A percentile compares a stretch with the other conserved stretches of the same genome.
These are phyloP conservation scores for Caenorhabditis remanei DNA, from an alignment of 1,140 invertebrate genomes.

Conservation along the genomic window DNA sequence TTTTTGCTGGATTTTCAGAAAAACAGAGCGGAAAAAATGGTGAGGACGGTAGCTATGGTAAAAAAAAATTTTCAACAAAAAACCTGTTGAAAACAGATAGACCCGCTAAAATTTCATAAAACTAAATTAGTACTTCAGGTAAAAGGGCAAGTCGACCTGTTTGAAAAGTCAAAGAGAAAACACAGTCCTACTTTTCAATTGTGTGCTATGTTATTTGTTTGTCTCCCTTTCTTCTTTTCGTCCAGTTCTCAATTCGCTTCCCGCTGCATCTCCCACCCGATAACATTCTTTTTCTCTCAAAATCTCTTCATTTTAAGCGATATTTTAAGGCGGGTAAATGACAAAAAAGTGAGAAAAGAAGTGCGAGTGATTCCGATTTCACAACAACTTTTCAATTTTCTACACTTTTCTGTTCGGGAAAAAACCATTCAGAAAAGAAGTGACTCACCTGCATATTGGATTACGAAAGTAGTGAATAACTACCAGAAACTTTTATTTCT, in stretches of 20 bases:
- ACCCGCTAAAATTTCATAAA: not conserved
- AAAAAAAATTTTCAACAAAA: too few relatives aligned
- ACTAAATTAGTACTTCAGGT: not conserved
- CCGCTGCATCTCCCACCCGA: conserved; percentile 37
- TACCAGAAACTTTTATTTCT: not conserved
- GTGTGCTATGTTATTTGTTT: conserved; percentile 43
- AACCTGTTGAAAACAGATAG: not conserved
- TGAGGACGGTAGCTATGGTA: too few relatives aligned
- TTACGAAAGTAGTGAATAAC: not conserved
- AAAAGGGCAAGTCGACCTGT: not conserved
- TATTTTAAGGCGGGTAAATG: conserved; percentile 20
- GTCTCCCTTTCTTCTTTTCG: conserved; percentile 24
- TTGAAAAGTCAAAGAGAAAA: conserved; percentile 21
- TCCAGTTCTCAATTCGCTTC: conserved; percentile 21
- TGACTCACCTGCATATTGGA: conserved; percentile 22
- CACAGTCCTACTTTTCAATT: conserved; percentile 13
- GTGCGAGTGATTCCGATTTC: conserved; percentile 33
- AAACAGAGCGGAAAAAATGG: too few relatives aligned
- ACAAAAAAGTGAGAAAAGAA: conserved; percentile 14
- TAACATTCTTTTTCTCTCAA: conserved; percentile 30
- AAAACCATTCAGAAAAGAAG: not conserved
- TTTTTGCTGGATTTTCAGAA: not conserved
- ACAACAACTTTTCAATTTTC: not conserved
- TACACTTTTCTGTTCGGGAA: not conserved
- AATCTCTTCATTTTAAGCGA: not conserved